Evolutionary conservation across 2,797 vertebrate genomes (phyloP).

Genomic region (Trichosurus vulpecula): DNA sequence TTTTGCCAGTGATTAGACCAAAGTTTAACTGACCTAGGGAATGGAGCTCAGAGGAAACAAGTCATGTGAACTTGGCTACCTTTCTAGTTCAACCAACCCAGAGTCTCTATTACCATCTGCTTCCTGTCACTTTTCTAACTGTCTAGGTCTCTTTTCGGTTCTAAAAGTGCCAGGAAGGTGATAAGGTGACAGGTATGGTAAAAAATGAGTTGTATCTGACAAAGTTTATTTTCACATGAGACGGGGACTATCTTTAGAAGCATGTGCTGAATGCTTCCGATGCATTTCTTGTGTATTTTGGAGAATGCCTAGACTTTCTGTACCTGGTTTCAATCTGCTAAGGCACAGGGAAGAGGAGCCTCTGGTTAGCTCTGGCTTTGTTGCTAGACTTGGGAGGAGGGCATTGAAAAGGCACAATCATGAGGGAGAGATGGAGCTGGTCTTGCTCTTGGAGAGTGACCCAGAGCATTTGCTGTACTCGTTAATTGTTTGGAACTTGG

Average conservation of each 20-base stretch:
- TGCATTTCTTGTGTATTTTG: not conserved
- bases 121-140: slow-evolving; percentile 33
- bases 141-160: not conserved
- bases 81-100: slow-evolving; percentile 19
- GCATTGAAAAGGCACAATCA: not conserved
- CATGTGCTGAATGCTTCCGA: not conserved
- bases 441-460: not conserved
- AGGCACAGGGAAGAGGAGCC: not conserved
- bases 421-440: not conserved
- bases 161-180: not conserved
- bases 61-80: not conserved
- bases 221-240: slow-evolving; percentile 27
- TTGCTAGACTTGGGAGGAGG: not conserved
- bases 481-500: not conserved
- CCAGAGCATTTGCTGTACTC: not conserved
- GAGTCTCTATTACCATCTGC: slow-evolving; percentile 27
- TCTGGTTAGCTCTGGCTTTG: not conserved
- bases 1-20: slow-evolving; percentile 8
- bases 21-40: slow-evolving; percentile 8
- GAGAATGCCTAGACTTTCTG: not conserved
- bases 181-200: slow-evolving; percentile 10
- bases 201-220: slow-evolving; percentile 28
- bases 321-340: not conserved
- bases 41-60: slow-evolving; percentile 1
- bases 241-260: not conserved